These are phyloP conservation scores for Orestias chungarensis DNA, from an alignment of 2,797 vertebrate genomes.

Conservation along the genomic window DNA sequence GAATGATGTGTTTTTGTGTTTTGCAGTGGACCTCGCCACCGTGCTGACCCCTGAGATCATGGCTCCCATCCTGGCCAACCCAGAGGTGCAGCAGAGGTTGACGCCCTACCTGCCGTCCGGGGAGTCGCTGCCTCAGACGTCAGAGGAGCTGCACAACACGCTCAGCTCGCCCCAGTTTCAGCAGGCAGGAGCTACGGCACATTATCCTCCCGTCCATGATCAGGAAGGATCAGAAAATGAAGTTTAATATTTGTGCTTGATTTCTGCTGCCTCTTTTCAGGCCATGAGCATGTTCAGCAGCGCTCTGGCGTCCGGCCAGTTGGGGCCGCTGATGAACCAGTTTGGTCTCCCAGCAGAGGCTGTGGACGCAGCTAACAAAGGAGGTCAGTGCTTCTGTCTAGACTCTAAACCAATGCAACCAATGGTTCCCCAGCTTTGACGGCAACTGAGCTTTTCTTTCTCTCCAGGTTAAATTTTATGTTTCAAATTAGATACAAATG, in stretches of 20 bases:
- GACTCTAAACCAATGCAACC: neutral
- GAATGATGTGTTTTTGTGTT: neutral
- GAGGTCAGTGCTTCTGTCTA: slow-evolving; percentile 79
- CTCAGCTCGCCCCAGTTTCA: slow-evolving; percentile 94
- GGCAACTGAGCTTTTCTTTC: neutral
- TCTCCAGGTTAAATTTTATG: neutral
- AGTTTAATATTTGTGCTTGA: neutral
- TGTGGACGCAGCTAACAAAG: slow-evolving; percentile 96
- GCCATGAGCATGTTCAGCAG: slow-evolving; percentile 98
- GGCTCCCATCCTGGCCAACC: slow-evolving; percentile 94
- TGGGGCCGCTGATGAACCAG: slow-evolving; percentile 97
- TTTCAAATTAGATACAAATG: neutral
- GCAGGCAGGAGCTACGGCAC: slow-evolving; percentile 64
- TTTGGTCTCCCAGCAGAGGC: slow-evolving; percentile 94
- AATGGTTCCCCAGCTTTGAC: too few species aligned
- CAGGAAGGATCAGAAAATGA: neutral
- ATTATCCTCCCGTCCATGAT: neutral
- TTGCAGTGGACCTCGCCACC: slow-evolving; percentile 90
- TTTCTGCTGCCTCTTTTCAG: slow-evolving; percentile 67
- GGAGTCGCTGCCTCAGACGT: slow-evolving; percentile 92
- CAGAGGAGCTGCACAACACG: slow-evolving; percentile 93
- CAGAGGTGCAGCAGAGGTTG: slow-evolving; percentile 92
- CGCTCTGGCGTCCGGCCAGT: slow-evolving; percentile 93
- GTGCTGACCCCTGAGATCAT: slow-evolving; percentile 96
- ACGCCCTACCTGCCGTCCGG: slow-evolving; percentile 92